A percentile compares a stretch with the other conserved stretches of the same genome.
Evolutionary conservation across 2,797 vertebrate genomes (phyloP).

Genomic region (Gallirallus australis): DNA sequence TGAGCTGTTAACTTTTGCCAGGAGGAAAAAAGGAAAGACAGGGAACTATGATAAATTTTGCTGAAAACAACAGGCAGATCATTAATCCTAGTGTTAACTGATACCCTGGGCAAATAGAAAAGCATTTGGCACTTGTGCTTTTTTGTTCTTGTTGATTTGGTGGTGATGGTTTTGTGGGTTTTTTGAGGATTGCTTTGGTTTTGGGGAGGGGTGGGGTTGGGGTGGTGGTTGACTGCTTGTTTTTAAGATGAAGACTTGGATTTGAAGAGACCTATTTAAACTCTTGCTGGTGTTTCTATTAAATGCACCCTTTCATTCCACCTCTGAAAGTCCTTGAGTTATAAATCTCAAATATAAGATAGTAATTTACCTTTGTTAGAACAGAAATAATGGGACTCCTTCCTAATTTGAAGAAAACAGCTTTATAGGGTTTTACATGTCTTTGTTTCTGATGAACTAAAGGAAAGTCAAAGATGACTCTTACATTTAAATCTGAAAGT

Average conservation of each 20-base stretch:
- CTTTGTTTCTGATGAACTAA: background rate
- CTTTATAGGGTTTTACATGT: background rate
- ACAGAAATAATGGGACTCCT: background rate
- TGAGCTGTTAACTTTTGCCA: background rate
- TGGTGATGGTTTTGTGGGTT: background rate
- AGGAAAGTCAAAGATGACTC: background rate
- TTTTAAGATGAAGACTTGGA: background rate
- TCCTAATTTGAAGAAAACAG: background rate
- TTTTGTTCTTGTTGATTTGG: fast-evolving
- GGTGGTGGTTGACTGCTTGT: background rate
- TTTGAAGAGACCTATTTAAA: background rate
- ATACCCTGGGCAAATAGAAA: background rate
- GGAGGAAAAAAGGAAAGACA: background rate
- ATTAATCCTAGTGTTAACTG: background rate
- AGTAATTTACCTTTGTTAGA: background rate
- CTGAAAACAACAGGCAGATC: background rate
- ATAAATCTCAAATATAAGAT: background rate
- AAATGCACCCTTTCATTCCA: background rate
- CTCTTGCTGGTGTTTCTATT: background rate
- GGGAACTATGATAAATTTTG: background rate
- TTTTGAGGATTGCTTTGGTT: fast-evolving
- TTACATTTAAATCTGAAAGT: background rate
- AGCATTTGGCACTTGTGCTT: background rate
- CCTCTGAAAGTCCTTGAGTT: background rate
- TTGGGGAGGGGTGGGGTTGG: fast-evolving